A percentile compares a stretch with the other conserved stretches of the same genome.
These are phyloP conservation scores for Synergus japonicus DNA, from an alignment of 2,888 invertebrate genomes.

Conservation along the genomic window DNA sequence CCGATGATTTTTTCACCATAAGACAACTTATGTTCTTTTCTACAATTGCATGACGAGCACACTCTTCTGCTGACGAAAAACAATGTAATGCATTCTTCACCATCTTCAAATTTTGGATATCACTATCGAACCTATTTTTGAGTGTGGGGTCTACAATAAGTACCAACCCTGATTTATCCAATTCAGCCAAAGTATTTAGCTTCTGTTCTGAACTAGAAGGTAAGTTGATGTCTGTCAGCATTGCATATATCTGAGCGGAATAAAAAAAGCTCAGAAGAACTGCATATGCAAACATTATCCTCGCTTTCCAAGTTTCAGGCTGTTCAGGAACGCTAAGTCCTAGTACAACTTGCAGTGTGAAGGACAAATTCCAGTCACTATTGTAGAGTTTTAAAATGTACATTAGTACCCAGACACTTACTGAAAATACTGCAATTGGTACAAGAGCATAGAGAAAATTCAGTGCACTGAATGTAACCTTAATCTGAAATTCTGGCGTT, in stretches of 20 bases:
- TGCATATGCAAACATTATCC: no score
- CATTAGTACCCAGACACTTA: neutral
- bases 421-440: neutral
- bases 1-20: neutral
- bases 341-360: neutral
- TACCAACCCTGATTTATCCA: neutral
- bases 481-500: neutral
- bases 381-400: neutral
- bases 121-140: neutral
- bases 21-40: neutral
- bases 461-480: neutral
- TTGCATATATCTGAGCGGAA: neutral
- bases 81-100: neutral
- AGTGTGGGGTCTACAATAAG: neutral
- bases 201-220: neutral
- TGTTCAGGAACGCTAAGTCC: neutral
- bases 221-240: neutral
- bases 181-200: neutral
- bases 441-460: neutral
- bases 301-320: neutral
- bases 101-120: neutral
- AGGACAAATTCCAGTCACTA: neutral
- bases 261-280: neutral
- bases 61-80: neutral
- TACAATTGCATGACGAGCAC: neutral